A percentile compares a stretch with the other conserved stretches of the same genome.
Evolutionary conservation across 2,888 invertebrate genomes (phyloP).

Genomic region (Drosophila phalerata): DNA sequence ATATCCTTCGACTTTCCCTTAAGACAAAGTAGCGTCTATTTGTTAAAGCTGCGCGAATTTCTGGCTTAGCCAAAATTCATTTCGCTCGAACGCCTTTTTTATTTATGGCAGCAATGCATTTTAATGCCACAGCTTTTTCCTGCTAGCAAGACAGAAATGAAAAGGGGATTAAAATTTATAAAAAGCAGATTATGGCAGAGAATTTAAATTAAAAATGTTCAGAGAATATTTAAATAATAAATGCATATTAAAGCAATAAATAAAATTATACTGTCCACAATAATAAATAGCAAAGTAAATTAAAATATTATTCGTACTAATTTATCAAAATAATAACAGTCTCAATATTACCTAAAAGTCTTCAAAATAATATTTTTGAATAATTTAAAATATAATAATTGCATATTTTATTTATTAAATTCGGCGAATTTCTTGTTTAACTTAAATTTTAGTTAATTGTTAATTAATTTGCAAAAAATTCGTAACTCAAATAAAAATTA

Average conservation of each 20-base stretch:
- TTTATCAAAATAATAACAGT: too few species aligned
- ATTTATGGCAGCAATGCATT: constrained; percentile 61
- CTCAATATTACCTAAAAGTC: too few species aligned
- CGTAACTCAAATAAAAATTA: too few species aligned
- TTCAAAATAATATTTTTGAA: too few species aligned
- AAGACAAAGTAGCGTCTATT: constrained; percentile 33
- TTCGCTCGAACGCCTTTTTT: constrained; percentile 12
- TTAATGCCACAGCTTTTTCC: constrained; percentile 33
- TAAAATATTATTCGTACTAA: too few species aligned
- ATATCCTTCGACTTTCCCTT: constrained; percentile 3
- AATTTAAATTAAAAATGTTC: constrained; percentile 19
- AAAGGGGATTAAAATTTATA: background rate
- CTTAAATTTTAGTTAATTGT: too few species aligned
- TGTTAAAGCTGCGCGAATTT: constrained; percentile 32
- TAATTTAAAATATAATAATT: too few species aligned
- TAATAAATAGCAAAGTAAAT: too few species aligned
- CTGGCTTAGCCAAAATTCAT: constrained; percentile 24
- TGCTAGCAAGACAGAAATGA: constrained; percentile 34
- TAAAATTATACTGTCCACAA: too few species aligned
- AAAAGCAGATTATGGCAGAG: background rate
- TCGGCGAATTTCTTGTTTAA: too few species aligned
- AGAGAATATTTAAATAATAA: background rate
- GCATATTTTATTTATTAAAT: background rate
- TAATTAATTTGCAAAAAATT: too few species aligned
- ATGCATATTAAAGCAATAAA: background rate